A percentile compares a stretch with the other conserved stretches of the same genome.
Conservation (phyloP, 2,888 invertebrate genomes). For the Abscondita cerata region DNA sequence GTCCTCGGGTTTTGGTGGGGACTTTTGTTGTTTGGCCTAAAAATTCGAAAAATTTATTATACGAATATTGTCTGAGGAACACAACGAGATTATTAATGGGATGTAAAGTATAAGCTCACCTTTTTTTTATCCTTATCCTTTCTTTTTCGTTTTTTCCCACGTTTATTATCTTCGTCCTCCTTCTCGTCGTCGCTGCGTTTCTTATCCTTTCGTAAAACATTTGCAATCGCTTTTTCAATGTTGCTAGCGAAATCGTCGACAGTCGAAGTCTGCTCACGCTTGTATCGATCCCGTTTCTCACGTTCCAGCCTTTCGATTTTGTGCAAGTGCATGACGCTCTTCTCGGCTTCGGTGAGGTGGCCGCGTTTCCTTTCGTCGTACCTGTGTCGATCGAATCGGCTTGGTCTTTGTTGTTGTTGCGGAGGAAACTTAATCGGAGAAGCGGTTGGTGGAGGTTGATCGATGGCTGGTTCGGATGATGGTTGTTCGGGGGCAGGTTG, state of each 20-base stretch:
- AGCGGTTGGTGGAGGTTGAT: slow-evolving; percentile 1
- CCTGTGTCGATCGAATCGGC: slow-evolving; percentile 37
- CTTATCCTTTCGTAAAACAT: slow-evolving; percentile 73
- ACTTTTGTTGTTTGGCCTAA: slow-evolving; percentile 61
- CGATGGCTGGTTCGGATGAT: no score
- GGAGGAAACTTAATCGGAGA: background rate
- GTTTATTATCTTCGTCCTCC: slow-evolving; percentile 62
- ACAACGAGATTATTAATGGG: no score
- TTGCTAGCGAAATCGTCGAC: slow-evolving; percentile 80
- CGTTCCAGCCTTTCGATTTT: slow-evolving; percentile 56
- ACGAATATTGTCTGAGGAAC: no score
- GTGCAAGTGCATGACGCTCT: slow-evolving; percentile 55
- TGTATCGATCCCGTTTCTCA: slow-evolving; percentile 48
- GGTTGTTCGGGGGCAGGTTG: no score
- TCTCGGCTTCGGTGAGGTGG: slow-evolving; percentile 58
- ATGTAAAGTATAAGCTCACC: slow-evolving; percentile 40
- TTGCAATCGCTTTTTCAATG: slow-evolving; percentile 80
- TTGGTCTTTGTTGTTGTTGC: slow-evolving; percentile 22
- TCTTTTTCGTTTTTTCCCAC: slow-evolving; percentile 66
- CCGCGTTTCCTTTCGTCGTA: slow-evolving; percentile 48
- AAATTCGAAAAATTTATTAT: no score
- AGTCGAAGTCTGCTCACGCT: slow-evolving; percentile 46
- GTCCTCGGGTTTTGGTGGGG: slow-evolving; percentile 57
- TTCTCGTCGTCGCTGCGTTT: slow-evolving; percentile 55
- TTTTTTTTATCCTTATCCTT: slow-evolving; percentile 61